Base-by-base conservation (phyloP, 2,797 vertebrate genomes). In the Amphiprion clarkii region DNA sequence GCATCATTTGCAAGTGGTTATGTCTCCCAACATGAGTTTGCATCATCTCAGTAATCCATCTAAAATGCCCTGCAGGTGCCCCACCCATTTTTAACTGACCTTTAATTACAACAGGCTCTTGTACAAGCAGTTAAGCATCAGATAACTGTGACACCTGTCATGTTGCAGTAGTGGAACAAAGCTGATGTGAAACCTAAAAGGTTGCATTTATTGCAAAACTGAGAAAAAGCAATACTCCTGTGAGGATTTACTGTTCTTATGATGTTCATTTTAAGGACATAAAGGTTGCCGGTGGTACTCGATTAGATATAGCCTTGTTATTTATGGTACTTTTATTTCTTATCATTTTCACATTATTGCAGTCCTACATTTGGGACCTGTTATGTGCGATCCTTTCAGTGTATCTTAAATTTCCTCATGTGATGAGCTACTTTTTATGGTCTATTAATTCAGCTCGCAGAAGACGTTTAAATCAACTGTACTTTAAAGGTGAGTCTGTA, bases 41-140 rank as follows among this genome's bases (percentile, higher is more conserved):
- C 85, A 63, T 58, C 61, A 81, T 74, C 23, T 60, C 46, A 33
- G 52, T 5, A 16, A 59, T 76, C 64, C 56, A 54, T 82, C 75
- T 69, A 51, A 83, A 82, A 68, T 57, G 46, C 63, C 78, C 81
- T 16, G 39, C 46, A 77, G 68, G 51, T 64, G 71, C 66, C 56
- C 65, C 65, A 39, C 53, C 81, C 67, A 64, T 71, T 76, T 53
- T 77, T 39, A 75, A 74, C 67, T 81, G 82, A 54, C 77, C 80
- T 84, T 88, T 88, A 89, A 90, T 89, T 83, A 81, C 65, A 81
- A 65, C 66, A 57, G 52, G 77, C 53, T 76, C 27, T 54, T 60
- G 48, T 74, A 71, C 59, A 65, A 59, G 73, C 52, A 58, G 33
- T 49, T 42, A 44, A 64, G 55, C 67, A 36, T 76, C 21, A 70